Conservation (phyloP, 2,888 invertebrate genomes). For the Coleophora deauratella region DNA sequence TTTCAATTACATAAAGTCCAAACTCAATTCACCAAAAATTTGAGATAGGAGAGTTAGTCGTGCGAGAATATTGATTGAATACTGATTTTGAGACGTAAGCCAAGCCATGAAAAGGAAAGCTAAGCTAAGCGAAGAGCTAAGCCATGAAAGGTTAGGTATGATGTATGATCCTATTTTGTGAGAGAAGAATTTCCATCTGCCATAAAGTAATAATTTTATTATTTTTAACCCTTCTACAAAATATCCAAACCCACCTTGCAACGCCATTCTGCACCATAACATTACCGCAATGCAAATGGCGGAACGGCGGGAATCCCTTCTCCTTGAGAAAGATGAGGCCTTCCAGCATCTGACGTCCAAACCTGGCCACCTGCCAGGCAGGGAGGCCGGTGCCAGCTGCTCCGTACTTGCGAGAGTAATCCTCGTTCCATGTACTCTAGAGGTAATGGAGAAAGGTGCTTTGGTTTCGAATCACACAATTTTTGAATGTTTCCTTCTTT, state of each 20-base stretch:
- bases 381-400: constrained; percentile 80
- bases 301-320: constrained; percentile 89
- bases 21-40: too few relatives aligned
- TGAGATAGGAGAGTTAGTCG: too few relatives aligned
- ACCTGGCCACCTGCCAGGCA: constrained; percentile 86
- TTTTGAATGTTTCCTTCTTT: constrained; percentile 39
- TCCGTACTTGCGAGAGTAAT: constrained; percentile 84
- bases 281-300: constrained; percentile 92
- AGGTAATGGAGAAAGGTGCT: constrained; percentile 7
- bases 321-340: constrained; percentile 89
- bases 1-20: too few relatives aligned
- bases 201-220: too few relatives aligned
- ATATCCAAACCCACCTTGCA: constrained; percentile 77
- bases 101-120: too few relatives aligned
- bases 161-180: too few relatives aligned
- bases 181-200: too few relatives aligned
- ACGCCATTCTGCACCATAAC: constrained; percentile 94
- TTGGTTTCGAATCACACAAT: constrained; percentile 48
- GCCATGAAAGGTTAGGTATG: too few relatives aligned
- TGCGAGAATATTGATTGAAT: too few relatives aligned
- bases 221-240: too few relatives aligned
- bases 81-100: too few relatives aligned
- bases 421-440: constrained; percentile 87
- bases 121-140: too few relatives aligned
- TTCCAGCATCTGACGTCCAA: constrained; percentile 91